These are phyloP conservation scores for Aelia acuminata DNA, from an alignment of 2,888 invertebrate species.

Conservation along the genomic window DNA sequence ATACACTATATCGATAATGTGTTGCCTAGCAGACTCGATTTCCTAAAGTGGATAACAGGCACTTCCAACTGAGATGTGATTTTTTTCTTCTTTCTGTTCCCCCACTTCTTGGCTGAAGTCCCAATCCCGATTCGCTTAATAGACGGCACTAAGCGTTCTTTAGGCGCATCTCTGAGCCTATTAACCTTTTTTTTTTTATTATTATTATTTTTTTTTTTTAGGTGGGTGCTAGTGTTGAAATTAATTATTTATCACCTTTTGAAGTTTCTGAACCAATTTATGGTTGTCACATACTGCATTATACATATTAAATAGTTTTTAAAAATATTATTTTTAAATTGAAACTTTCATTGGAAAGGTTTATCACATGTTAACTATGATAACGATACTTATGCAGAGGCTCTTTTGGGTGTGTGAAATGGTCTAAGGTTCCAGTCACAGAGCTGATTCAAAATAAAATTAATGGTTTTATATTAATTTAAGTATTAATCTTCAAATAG, in stretches of 20 bases:
- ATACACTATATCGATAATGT: neutral
- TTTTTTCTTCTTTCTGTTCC: neutral
- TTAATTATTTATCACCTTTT: neutral
- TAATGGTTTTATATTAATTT: no score
- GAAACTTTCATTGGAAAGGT: no score
- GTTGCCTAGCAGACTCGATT: neutral
- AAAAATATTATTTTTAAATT: no score
- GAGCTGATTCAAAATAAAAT: no score
- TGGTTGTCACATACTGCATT: no score
- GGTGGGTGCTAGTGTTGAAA: neutral
- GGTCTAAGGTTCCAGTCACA: no score
- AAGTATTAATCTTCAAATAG: no score
- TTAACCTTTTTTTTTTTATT: neutral
- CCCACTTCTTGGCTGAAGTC: neutral
- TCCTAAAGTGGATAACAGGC: neutral
- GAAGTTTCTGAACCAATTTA: no score
- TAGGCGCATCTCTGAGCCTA: neutral
- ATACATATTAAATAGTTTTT: no score
- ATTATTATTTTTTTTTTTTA: neutral
- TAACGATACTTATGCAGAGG: no score
- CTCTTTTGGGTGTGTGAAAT: no score
- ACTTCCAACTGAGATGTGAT: neutral
- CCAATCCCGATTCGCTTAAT: neutral
- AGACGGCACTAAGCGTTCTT: conserved; percentile 1
- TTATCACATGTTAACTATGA: no score